Percentiles rank a stretch among this genome's conserved stretches.
phyloP scores from a whole-genome alignment of 2,888 invertebrate genomes.

The Lucinisca nassula region DNA sequence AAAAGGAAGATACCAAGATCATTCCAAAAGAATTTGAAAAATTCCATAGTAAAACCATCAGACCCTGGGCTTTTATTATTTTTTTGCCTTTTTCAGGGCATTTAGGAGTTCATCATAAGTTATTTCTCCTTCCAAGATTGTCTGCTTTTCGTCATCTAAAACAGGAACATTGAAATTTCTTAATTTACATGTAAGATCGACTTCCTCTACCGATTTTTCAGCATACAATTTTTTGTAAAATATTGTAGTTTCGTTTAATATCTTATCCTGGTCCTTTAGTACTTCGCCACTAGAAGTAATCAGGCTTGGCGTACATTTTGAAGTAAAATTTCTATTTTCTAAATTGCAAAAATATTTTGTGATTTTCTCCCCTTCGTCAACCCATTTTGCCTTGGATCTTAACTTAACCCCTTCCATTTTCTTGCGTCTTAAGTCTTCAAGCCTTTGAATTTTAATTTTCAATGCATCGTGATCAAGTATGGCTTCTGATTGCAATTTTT shows the following conservation, averaged over 20 bases:
- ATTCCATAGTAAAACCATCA: constrained; percentile 2
- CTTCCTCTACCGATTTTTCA: neutral
- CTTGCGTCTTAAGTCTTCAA: too few relatives aligned
- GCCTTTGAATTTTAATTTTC: too few relatives aligned
- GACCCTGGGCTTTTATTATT: neutral
- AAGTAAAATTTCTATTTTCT: too few relatives aligned
- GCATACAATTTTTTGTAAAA: neutral
- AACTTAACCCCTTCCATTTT: too few relatives aligned
- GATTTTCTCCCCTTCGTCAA: too few relatives aligned
- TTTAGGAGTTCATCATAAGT: neutral
- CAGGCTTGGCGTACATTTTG: too few relatives aligned
- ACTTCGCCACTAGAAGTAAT: neutral
- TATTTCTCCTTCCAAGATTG: neutral
- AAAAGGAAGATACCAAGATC: neutral
- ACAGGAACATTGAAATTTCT: neutral
- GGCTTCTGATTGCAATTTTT: too few relatives aligned
- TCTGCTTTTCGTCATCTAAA: neutral
- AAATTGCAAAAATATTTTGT: too few relatives aligned
- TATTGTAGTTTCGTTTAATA: neutral
- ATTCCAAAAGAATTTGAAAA: neutral
- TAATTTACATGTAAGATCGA: neutral
- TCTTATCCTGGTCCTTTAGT: neutral
- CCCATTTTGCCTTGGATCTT: too few relatives aligned
- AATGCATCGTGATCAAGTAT: too few relatives aligned
- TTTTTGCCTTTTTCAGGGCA: neutral